Evolutionary conservation across 2,888 invertebrate genomes (phyloP), one percentile per base, ranked within the genome.

Genomic region (Yponomeuta sedellus): DNA sequence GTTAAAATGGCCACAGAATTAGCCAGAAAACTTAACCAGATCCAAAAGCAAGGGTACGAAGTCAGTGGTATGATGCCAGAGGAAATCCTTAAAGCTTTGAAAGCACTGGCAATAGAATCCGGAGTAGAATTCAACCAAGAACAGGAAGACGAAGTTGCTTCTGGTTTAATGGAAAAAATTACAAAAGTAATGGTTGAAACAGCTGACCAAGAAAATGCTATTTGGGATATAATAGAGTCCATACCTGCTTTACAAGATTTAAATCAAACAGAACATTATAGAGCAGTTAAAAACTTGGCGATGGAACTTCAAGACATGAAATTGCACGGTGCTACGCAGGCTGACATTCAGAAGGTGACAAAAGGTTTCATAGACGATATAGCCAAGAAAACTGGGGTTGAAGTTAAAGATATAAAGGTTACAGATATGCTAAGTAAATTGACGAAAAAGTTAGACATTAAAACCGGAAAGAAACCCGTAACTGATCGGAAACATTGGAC

Each of bases 131-230:
- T 44, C 44, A 44, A 16, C 6, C 12, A 11, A 11, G 44, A 16
- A 44, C 12, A 44, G 16, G 16, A 44, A 6, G 16, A 44, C 11
- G 44, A 44, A 44, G 16, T 44, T 3, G 16, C 16, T 44, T 11
- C 11, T 12, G 44, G 16, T 16, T 12, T 44, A 44, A 44, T 44
- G 16, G 12, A 44, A 1, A 44, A 44, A 44, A 62, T 62, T 12
- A 62, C 20, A n/a, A 19, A 25, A 62, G 19, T 39, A 62, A 28
- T 11, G 34, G 39, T 25, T 16, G 44, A 61, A 61, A 61, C 22
- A n/a, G 67, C 67, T 25, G 71, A 75, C 65, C 22, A 67, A 6
- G 74, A 78, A 2, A 69, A 72, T 61, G 68, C 74, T 2, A 57
- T 58, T 58, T 58, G 58, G 58, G 19, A n/a, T 19, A 19, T 19